phyloP scores from a whole-genome alignment of 2,888 invertebrate species.

The Leucophenga montana region DNA sequence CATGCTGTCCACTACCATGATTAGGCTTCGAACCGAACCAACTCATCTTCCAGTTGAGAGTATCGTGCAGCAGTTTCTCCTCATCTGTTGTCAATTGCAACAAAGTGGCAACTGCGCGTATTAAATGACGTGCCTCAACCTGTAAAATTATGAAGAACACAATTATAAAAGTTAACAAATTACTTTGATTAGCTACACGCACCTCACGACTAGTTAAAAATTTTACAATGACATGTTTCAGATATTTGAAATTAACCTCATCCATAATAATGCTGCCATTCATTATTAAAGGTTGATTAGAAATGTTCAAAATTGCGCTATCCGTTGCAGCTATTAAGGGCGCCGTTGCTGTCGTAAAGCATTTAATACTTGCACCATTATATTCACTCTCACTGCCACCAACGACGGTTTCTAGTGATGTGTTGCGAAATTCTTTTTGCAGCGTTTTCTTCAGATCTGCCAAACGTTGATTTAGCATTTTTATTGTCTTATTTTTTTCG shows the following conservation, averaged over 20 bases:
- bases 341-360: background rate
- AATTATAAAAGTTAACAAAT: background rate
- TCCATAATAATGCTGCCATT: slow-evolving; percentile 72
- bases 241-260: slow-evolving; percentile 87
- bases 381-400: background rate
- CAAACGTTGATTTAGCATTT: slow-evolving; percentile 89
- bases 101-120: slow-evolving; percentile 88
- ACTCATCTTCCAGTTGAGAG: slow-evolving; percentile 73
- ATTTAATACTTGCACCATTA: too few relatives aligned
- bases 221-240: slow-evolving; percentile 94
- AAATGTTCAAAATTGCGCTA: slow-evolving; percentile 22
- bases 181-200: slow-evolving; percentile 7
- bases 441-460: slow-evolving; percentile 93
- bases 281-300: background rate
- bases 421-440: slow-evolving; percentile 82
- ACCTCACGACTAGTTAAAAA: slow-evolving; percentile 91
- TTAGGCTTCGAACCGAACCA: slow-evolving; percentile 77
- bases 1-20: slow-evolving; percentile 75
- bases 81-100: slow-evolving; percentile 89
- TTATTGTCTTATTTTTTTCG: slow-evolving; percentile 85
- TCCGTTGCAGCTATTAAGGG: slow-evolving; percentile 43
- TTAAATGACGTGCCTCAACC: slow-evolving; percentile 89
- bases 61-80: slow-evolving; percentile 83
- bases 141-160: too few relatives aligned
- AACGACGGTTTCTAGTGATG: slow-evolving; percentile 42